Evolutionary conservation across 2,888 invertebrate species (phyloP), one percentile per base, ranked within the genome.

Genomic region (Tachina fera): DNA sequence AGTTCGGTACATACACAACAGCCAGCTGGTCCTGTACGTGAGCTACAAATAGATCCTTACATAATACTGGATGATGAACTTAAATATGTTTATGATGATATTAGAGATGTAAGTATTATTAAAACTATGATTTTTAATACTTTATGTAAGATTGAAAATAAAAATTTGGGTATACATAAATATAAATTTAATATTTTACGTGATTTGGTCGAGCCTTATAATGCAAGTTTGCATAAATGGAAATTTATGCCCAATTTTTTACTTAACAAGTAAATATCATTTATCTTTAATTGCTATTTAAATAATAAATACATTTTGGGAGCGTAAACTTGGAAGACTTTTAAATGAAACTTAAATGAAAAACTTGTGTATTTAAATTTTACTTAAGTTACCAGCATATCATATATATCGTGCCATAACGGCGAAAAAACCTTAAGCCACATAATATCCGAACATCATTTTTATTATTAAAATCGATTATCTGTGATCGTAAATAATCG

Each of bases 31-130:
- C 96, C 97, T 22, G 94, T 96, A 89, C 95, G 96, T 80, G 96
- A 97, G 91, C 95, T 96, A 91, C 96, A 96, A 93, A 94, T 97
- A 88, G 97, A 97, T 94, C 98, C 98, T 85, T 98, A 97, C 92
- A 95, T 96, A 89, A 94, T 98, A 87, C 94, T 97, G 87, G 97
- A 97, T 90, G 96, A 97, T 90, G 98, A 98, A 92, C 95, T 98
- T 87, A 96, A 96, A 92, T 96, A 96, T 89, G 95, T 98, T 90
- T 97, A 97, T 92, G 95, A 96, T 90, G 96, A 97, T 92, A 97
- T 98, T 91, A 95, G 96, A 95, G 94, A 96, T 94, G 98, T 97
- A 93, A 94, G 93, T 92, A 80, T 67, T 92, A 80, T 67, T 31
- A 56, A 2, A 14, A 41, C 3, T n/a, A 39, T 45, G 22, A 13